Conservation (phyloP, 2,797 vertebrate species). For the Momotus momota region DNA sequence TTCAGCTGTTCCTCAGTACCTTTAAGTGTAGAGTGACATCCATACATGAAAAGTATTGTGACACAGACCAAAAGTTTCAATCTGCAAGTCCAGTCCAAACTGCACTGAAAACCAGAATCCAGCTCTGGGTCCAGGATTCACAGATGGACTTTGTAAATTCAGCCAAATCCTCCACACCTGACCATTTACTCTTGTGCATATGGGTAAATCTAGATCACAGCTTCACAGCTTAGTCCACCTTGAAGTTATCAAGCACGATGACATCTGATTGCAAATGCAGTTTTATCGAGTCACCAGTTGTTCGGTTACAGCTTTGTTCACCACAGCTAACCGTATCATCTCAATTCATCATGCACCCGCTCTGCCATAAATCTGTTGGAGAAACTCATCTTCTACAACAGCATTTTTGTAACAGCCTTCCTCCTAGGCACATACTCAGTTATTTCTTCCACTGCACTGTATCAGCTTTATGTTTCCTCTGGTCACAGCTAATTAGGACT, state of each 20-base stretch:
- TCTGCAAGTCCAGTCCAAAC: background rate
- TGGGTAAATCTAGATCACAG: background rate
- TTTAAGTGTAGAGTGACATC: background rate
- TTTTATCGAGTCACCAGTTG: background rate
- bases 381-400: background rate
- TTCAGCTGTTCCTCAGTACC: background rate
- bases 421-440: background rate
- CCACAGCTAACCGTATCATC: background rate
- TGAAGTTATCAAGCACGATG: background rate
- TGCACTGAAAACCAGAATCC: background rate
- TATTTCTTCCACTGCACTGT: background rate
- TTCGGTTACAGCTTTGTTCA: background rate
- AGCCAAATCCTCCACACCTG: background rate
- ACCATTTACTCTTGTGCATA: background rate
- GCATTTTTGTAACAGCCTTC: background rate
- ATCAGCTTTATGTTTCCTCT: background rate
- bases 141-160: background rate
- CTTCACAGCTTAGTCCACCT: background rate
- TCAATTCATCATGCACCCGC: background rate
- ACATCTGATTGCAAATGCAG: background rate
- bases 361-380: constrained; percentile 10
- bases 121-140: background rate
- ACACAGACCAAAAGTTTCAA: background rate
- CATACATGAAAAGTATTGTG: fast-evolving
- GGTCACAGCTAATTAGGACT: constrained; percentile 27